These are phyloP conservation scores for Argyresthia albistria DNA, from an alignment of 2,888 invertebrate genomes.

Conservation along the genomic window DNA sequence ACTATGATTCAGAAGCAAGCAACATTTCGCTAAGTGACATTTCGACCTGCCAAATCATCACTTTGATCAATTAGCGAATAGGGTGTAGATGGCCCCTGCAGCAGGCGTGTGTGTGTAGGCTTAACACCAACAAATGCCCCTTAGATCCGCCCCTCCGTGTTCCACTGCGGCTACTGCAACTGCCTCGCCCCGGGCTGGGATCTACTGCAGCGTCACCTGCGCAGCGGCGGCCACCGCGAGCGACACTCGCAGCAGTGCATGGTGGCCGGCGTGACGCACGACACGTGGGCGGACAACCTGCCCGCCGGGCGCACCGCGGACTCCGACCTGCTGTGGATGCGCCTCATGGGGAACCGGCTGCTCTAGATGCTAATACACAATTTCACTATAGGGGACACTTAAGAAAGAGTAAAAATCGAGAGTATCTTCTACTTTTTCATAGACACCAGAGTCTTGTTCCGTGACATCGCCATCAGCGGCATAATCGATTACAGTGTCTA, in stretches of 20 bases:
- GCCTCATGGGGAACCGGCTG: slow-evolving; percentile 1
- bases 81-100: no score
- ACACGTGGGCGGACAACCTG: background rate
- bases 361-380: background rate
- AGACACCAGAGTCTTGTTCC: no score
- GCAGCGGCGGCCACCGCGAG: slow-evolving; percentile 12
- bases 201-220: slow-evolving; percentile 19
- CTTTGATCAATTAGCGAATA: no score
- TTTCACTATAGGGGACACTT: no score
- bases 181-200: slow-evolving; percentile 27
- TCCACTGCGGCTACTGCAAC: slow-evolving; percentile 45
- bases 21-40: no score
- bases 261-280: slow-evolving; percentile 1
- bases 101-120: no score
- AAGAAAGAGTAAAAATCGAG: no score
- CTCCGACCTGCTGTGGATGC: slow-evolving; percentile 2
- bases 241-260: slow-evolving; percentile 8
- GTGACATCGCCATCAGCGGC: no score
- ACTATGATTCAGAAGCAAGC: no score
- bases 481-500: no score
- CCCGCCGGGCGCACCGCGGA: background rate
- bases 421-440: no score
- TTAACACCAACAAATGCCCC: no score
- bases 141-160: slow-evolving; percentile 34
- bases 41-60: background rate